Evolutionary conservation across 1,140 invertebrate genomes (phyloP).

Genomic region (Maconellicoccus hirsutus): DNA sequence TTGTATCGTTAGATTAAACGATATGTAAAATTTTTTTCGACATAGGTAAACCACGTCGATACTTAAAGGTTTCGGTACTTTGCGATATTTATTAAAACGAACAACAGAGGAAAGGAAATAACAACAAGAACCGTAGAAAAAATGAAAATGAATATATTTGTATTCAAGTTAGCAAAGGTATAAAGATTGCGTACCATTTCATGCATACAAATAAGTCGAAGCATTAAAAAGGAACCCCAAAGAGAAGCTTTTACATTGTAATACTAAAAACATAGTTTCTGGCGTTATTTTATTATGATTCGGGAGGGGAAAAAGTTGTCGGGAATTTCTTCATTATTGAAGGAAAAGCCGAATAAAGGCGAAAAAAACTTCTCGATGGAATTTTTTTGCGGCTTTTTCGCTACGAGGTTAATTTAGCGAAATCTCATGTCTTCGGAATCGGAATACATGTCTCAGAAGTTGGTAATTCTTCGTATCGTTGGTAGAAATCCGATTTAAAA

Average conservation of each 20-base stretch:
- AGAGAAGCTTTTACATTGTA: slow-evolving; percentile 16
- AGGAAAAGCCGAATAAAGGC: not conserved
- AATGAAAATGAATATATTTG: slow-evolving; percentile 17
- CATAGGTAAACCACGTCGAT: not conserved
- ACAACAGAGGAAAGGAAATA: not conserved
- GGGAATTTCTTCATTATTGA: not conserved
- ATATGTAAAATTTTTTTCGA: slow-evolving; percentile 22
- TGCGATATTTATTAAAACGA: not conserved
- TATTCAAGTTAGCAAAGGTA: slow-evolving; percentile 19
- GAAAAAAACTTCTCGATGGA: not conserved
- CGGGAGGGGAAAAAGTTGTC: not conserved
- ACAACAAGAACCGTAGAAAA: not conserved
- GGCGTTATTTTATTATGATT: not conserved
- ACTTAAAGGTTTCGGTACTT: not conserved
- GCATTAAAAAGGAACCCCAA: not conserved
- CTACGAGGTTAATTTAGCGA: too few species aligned
- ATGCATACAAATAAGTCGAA: slow-evolving; percentile 16
- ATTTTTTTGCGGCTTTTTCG: too few species aligned
- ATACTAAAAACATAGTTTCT: not conserved
- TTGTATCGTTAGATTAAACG: not conserved
- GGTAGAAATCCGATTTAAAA: too few species aligned
- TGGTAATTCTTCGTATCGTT: too few species aligned
- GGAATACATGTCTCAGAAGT: too few species aligned
- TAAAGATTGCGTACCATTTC: slow-evolving; percentile 15
- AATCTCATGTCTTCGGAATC: too few species aligned